phyloP scores from a whole-genome alignment of 2,888 invertebrate genomes.

The Ormyrus pomaceus region DNA sequence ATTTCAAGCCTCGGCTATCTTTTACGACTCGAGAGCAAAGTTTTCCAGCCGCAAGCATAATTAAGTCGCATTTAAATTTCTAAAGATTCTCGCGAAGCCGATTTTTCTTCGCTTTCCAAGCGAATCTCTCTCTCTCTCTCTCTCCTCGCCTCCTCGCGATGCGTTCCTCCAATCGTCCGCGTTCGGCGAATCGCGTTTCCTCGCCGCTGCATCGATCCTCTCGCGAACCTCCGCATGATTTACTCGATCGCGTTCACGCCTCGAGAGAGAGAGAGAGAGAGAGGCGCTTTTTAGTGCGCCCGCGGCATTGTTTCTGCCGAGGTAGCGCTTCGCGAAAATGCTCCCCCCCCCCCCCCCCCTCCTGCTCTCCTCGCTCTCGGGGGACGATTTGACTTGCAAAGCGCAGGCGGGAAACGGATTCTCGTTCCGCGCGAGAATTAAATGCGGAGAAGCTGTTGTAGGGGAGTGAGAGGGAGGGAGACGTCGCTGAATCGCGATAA shows the following conservation, averaged over 20 bases:
- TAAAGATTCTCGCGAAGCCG: too few relatives aligned
- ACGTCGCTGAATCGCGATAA: slow-evolving; percentile 45
- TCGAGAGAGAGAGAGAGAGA: background rate
- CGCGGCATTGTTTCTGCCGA: slow-evolving; percentile 37
- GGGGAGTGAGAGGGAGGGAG: background rate
- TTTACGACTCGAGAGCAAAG: background rate
- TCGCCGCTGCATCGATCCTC: slow-evolving; percentile 13
- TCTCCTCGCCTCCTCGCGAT: too few relatives aligned
- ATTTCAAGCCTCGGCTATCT: too few relatives aligned
- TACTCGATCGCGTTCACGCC: slow-evolving; percentile 47
- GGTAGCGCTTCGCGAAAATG: background rate
- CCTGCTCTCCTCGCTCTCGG: background rate
- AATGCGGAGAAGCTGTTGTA: slow-evolving; percentile 17
- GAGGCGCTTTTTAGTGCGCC: too few relatives aligned
- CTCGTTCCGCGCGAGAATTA: slow-evolving; percentile 47
- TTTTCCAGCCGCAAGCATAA: slow-evolving; percentile 2
- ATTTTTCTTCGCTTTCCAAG: too few relatives aligned
- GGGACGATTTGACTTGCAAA: slow-evolving; percentile 56
- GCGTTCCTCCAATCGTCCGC: too few relatives aligned
- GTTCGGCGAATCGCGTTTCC: background rate
- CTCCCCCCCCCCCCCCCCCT: slow-evolving; percentile 2
- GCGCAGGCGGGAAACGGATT: slow-evolving; percentile 16
- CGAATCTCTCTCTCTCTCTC: too few relatives aligned
- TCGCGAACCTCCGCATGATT: slow-evolving; percentile 22
- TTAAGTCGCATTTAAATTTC: too few relatives aligned